Base-by-base conservation (phyloP, 2,797 vertebrate species). In the Scleropages formosus region DNA sequence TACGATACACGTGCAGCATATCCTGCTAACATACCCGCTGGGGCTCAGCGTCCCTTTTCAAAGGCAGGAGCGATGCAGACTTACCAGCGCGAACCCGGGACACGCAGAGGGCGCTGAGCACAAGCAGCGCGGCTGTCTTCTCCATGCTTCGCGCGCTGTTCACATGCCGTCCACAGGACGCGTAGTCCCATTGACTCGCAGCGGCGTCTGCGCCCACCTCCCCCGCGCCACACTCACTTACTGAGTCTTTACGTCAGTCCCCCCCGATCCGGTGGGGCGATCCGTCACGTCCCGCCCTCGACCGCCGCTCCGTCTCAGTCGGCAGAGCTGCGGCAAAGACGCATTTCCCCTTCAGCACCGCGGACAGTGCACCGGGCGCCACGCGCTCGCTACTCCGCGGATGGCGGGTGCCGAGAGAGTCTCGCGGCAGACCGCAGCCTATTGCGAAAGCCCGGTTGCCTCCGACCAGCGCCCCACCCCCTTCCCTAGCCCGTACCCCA, bases 11-110 rank as follows among this genome's bases (percentile, higher is more conserved):
- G 59, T 59, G 60, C 27, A 51, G 60, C 47, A 26, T 65, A 58
- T 56, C 49, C 26, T 15, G 24, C 22, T 51, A 44, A 59, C 26
- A 13, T 39, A 16, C 62, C n/a, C n/a, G n/a, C n/a, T n/a, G n/a
- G n/a, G n/a, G n/a, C n/a, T n/a, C n/a, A n/a, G n/a, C n/a, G n/a
- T n/a, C n/a, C n/a, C n/a, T n/a, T n/a, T n/a, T n/a, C n/a, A 79
- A 80, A 80, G 22, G 68, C 79, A 80, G 77, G 83, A 61, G 16
- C 51, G 64, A 84, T 84, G 77, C 9, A 63, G 83, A 92, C 91
- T 92, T 88, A 93, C 92, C 93, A 80, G 92, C 92, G 18, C 80
- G n/a, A 67, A 91, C 89, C 78, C 87, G 87, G 82, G 87, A 87
- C 80, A 83, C 80, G 61, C 85, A 83, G 79, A 93, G 78, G 84